Percentiles rank a stretch among this genome's conserved stretches.
These are phyloP conservation scores for Bedellia somnulentella DNA, from an alignment of 2,888 invertebrate genomes.

Conservation along the genomic window DNA sequence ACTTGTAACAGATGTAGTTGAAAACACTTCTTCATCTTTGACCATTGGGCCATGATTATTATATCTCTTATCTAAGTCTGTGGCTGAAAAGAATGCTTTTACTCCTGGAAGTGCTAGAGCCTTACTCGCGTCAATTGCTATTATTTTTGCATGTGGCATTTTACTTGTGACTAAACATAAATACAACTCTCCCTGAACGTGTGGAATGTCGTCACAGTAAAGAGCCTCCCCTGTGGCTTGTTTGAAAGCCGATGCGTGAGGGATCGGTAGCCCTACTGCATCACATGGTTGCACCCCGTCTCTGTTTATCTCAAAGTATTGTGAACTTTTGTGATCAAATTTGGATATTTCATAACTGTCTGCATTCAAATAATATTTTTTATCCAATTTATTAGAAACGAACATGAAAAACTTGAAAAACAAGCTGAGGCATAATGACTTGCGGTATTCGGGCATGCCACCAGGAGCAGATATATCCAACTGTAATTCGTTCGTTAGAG, in stretches of 20 bases:
- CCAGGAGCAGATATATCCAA: slow-evolving; percentile 70
- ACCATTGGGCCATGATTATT: slow-evolving; percentile 71
- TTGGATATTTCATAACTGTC: slow-evolving; percentile 40
- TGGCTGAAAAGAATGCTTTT: slow-evolving; percentile 75
- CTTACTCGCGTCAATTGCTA: slow-evolving; percentile 71
- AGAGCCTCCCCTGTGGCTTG: slow-evolving; percentile 92
- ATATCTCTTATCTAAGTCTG: slow-evolving; percentile 71
- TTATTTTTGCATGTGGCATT: slow-evolving; percentile 78
- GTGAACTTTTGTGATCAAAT: slow-evolving; percentile 68
- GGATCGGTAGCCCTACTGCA: slow-evolving; percentile 77
- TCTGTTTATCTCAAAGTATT: slow-evolving; percentile 63
- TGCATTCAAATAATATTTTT: slow-evolving; percentile 38
- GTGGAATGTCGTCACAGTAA: slow-evolving; percentile 88
- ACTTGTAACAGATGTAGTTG: slow-evolving; percentile 73
- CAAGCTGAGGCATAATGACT: slow-evolving; percentile 40
- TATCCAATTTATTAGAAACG: slow-evolving; percentile 30
- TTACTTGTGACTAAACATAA: slow-evolving; percentile 79
- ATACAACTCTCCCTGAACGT: slow-evolving; percentile 75
- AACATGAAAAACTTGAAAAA: slow-evolving; percentile 64
- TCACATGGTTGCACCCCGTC: slow-evolving; percentile 65
- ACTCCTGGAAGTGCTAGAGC: slow-evolving; percentile 80
- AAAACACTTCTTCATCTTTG: slow-evolving; percentile 85
- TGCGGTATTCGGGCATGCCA: slow-evolving; percentile 70
- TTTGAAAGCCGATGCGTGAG: slow-evolving; percentile 81
- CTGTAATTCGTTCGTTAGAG: slow-evolving; percentile 68